phyloP scores from a whole-genome alignment of 2,797 vertebrate genomes.

The Siniperca undulata region DNA sequence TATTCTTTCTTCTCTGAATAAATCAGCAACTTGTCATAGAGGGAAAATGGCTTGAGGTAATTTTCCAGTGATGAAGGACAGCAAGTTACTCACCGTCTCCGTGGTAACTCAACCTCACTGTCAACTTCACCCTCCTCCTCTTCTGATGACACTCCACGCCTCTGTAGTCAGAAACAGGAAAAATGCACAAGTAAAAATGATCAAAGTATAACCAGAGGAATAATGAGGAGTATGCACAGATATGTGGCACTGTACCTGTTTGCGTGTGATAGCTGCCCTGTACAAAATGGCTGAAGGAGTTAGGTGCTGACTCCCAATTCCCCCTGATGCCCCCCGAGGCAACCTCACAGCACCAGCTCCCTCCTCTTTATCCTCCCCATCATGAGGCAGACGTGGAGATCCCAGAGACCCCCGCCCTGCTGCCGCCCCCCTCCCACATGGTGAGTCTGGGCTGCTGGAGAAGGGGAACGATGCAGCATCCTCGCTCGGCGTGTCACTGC shows the following conservation, averaged over 20 bases:
- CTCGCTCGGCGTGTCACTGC: constrained; percentile 90
- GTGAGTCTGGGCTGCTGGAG: constrained; percentile 92
- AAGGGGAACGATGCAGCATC: constrained; percentile 89
- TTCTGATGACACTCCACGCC: constrained; percentile 92
- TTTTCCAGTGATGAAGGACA: constrained; percentile 61
- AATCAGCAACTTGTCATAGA: constrained; percentile 48
- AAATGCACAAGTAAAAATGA: constrained; percentile 37
- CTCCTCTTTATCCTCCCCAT: constrained; percentile 85
- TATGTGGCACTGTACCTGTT: constrained; percentile 85
- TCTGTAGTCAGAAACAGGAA: constrained; percentile 73
- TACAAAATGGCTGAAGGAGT: constrained; percentile 93
- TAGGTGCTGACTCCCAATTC: constrained; percentile 87
- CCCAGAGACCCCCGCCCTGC: constrained; percentile 83
- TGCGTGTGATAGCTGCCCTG: constrained; percentile 92
- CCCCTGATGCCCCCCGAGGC: constrained; percentile 83
- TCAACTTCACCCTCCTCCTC: constrained; percentile 96
- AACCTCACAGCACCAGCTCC: constrained; percentile 81
- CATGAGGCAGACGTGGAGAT: constrained; percentile 83
- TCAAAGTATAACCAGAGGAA: constrained; percentile 5
- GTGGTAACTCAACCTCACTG: constrained; percentile 93
- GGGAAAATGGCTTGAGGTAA: constrained; percentile 46
- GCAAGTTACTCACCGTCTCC: constrained; percentile 88
- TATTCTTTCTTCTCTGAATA: constrained; percentile 25
- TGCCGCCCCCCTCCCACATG: constrained; percentile 82
- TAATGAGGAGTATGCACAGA: background rate